Conservation (phyloP, 2,113 vertebrate species). For the Neolamprologus devosi region DNA sequence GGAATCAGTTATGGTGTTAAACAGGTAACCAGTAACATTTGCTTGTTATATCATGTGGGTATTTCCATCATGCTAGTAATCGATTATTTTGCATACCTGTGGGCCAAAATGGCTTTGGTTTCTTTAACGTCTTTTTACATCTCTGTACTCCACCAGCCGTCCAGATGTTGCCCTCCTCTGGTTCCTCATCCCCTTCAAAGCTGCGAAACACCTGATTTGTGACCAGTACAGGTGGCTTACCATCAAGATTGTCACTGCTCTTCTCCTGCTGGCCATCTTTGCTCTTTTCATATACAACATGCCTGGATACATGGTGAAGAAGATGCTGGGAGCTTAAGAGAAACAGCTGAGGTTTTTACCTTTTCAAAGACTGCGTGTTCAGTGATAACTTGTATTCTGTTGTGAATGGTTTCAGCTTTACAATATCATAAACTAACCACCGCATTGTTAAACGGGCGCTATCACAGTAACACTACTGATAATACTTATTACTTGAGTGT, state of each 20-base stretch:
- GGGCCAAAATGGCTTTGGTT: background rate
- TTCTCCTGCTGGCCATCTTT: conserved; percentile 81
- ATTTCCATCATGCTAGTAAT: background rate
- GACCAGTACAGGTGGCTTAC: conserved; percentile 94
- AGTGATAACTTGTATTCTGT: background rate
- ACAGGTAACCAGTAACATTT: background rate
- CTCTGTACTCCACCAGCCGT: conserved; percentile 72
- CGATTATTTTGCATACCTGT: background rate
- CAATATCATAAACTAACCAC: background rate
- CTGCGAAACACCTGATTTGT: conserved; percentile 89
- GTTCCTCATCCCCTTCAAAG: conserved; percentile 93
- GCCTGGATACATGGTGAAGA: conserved; percentile 95
- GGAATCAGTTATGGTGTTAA: background rate
- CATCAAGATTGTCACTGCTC: conserved; percentile 84
- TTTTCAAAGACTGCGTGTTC: background rate
- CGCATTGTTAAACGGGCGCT: background rate
- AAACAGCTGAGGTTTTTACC: background rate
- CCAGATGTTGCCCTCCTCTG: conserved; percentile 92
- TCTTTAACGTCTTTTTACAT: background rate
- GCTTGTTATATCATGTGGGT: background rate
- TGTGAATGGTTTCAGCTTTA: background rate
- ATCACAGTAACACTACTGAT: background rate
- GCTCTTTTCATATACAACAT: conserved; percentile 92
- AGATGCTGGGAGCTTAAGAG: conserved; percentile 71
- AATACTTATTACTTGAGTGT: background rate